These are phyloP conservation scores for Pygoscelis adeliae DNA, from an alignment of 2,113 vertebrate genomes.

Conservation along the genomic window DNA sequence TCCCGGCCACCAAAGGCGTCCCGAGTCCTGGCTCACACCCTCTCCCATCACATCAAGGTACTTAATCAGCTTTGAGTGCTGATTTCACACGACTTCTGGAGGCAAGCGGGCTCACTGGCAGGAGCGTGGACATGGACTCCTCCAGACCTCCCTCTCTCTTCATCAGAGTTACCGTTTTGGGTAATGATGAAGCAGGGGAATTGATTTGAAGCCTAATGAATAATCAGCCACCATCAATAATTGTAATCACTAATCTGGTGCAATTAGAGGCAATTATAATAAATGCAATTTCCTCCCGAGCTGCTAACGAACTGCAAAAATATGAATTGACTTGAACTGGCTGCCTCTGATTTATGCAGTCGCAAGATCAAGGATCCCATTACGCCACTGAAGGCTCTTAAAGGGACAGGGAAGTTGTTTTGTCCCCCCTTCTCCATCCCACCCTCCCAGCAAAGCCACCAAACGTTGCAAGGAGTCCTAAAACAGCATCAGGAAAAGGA, in stretches of 20 bases:
- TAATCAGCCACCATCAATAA: conserved; percentile 88
- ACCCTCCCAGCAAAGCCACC: background rate
- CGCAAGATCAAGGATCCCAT: conserved; percentile 67
- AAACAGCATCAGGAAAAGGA: fast-evolving
- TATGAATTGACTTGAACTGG: conserved; percentile 81
- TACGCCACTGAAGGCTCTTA: conserved; percentile 55
- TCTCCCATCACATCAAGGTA: background rate
- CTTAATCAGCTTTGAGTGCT: conserved; percentile 43
- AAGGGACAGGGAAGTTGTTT: background rate
- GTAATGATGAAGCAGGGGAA: conserved; percentile 75
- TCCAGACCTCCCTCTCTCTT: conserved; percentile 65
- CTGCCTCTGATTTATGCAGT: conserved; percentile 77
- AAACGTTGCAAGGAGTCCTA: background rate
- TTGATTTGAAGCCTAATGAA: conserved; percentile 85
- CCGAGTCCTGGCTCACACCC: background rate
- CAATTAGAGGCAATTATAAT: conserved; percentile 89
- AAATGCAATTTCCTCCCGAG: conserved; percentile 85
- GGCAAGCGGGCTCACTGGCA: background rate
- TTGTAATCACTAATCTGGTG: conserved; percentile 88
- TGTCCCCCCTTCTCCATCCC: background rate
- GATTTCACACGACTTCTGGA: background rate
- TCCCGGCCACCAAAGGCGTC: background rate
- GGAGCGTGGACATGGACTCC: conserved; percentile 34
- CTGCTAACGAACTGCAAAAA: conserved; percentile 83
- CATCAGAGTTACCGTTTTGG: conserved; percentile 78